Percentiles rank a stretch among this genome's conserved stretches.
These are phyloP conservation scores for Heliconius ethilla DNA, from an alignment of 2,888 invertebrate genomes.

Conservation along the genomic window DNA sequence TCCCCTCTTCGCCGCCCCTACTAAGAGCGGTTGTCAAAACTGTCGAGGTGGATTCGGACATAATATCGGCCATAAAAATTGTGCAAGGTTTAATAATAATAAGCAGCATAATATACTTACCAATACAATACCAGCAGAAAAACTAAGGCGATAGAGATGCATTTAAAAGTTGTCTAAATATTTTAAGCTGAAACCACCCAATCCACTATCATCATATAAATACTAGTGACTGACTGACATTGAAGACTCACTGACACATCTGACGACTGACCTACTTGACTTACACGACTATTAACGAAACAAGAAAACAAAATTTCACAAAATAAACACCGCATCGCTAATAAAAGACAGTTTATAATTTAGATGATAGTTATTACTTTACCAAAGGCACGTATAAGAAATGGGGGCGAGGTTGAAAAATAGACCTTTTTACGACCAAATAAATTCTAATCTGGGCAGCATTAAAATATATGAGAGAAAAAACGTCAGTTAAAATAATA, in stretches of 20 bases:
- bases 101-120: neutral
- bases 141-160: neutral
- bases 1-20: too few species aligned
- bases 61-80: neutral
- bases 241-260: neutral
- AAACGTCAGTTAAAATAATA: constrained; percentile 33
- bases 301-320: neutral
- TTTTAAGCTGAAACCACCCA: too few species aligned
- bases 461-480: constrained; percentile 36
- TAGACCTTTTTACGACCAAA: constrained; percentile 37
- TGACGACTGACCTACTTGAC: neutral
- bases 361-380: constrained; percentile 23
- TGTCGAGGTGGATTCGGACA: neutral
- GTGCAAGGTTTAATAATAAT: neutral
- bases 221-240: neutral
- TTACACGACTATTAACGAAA: neutral
- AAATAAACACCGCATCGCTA: neutral
- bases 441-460: constrained; percentile 35
- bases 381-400: constrained; percentile 26
- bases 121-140: neutral
- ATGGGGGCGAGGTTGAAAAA: constrained; percentile 32
- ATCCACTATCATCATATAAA: too few species aligned
- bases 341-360: constrained; percentile 8
- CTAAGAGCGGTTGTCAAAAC: neutral
- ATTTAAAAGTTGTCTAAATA: too few species aligned